Percentiles rank a stretch among this genome's conserved stretches.
These are phyloP conservation scores for Pangasius krempfi DNA, from an alignment of 2,797 vertebrate species.

Conservation along the genomic window DNA sequence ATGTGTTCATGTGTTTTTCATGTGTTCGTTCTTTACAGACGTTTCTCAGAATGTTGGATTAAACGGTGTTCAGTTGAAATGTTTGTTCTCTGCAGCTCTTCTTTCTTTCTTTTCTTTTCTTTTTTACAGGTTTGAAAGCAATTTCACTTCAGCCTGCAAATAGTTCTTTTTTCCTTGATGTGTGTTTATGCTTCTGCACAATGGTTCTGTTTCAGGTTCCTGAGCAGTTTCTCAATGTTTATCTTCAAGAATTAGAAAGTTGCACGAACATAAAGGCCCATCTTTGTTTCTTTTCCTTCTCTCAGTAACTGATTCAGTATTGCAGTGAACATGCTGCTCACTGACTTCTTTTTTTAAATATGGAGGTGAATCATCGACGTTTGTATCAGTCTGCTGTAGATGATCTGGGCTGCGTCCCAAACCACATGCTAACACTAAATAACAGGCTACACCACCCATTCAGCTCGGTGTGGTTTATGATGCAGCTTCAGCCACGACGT, in stretches of 20 bases:
- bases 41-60: background rate
- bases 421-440: slow-evolving; percentile 26
- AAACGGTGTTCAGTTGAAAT: background rate
- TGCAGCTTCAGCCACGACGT: slow-evolving; percentile 50
- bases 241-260: slow-evolving; percentile 63
- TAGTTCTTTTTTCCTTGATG: slow-evolving; percentile 16
- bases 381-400: slow-evolving; percentile 31
- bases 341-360: slow-evolving; percentile 9
- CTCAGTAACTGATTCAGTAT: slow-evolving; percentile 7
- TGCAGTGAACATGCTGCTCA: slow-evolving; percentile 13
- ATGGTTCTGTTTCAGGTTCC: slow-evolving; percentile 60
- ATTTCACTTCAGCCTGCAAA: slow-evolving; percentile 64
- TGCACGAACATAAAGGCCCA: slow-evolving; percentile 62
- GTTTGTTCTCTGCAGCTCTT: background rate
- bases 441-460: slow-evolving; percentile 58
- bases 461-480: slow-evolving; percentile 60
- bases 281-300: slow-evolving; percentile 26
- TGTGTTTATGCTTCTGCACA: slow-evolving; percentile 51
- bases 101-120: slow-evolving; percentile 46
- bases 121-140: slow-evolving; percentile 64
- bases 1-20: background rate
- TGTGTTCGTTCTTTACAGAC: background rate
- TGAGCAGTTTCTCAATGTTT: slow-evolving; percentile 60
- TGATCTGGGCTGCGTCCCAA: slow-evolving; percentile 7
- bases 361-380: background rate